Evolutionary conservation across 2,113 vertebrate genomes (phyloP).

Genomic region (Bubo blakistoni): DNA sequence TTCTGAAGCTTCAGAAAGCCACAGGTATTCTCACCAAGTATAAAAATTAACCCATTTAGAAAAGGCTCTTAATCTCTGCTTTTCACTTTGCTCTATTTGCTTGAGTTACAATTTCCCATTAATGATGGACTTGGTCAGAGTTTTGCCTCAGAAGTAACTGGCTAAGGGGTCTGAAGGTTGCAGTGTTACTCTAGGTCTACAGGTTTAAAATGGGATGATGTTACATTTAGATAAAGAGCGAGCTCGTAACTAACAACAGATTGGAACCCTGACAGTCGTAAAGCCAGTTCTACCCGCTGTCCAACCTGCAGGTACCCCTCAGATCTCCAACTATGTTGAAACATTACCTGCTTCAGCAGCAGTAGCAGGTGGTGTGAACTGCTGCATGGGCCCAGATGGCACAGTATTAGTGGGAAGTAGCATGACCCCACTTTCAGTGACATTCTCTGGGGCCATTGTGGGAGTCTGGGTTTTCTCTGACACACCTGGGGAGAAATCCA

Average conservation of each 20-base stretch:
- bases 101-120: neutral
- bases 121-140: neutral
- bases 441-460: neutral
- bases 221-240: neutral
- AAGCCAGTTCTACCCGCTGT: neutral
- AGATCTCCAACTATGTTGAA: neutral
- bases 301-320: neutral
- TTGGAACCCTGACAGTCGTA: neutral
- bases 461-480: neutral
- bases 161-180: neutral
- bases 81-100: neutral
- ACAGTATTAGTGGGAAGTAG: neutral
- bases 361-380: neutral
- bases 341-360: constrained; percentile 70
- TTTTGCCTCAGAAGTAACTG: neutral
- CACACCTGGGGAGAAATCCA: constrained; percentile 4
- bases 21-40: neutral
- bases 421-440: neutral
- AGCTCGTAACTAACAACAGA: neutral
- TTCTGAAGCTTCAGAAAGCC: neutral
- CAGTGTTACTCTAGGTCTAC: neutral
- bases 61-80: neutral
- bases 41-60: neutral
- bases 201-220: neutral
- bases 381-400: neutral